Conservation (phyloP, 2,113 vertebrate genomes). For the Gorsachius goisagi region DNA sequence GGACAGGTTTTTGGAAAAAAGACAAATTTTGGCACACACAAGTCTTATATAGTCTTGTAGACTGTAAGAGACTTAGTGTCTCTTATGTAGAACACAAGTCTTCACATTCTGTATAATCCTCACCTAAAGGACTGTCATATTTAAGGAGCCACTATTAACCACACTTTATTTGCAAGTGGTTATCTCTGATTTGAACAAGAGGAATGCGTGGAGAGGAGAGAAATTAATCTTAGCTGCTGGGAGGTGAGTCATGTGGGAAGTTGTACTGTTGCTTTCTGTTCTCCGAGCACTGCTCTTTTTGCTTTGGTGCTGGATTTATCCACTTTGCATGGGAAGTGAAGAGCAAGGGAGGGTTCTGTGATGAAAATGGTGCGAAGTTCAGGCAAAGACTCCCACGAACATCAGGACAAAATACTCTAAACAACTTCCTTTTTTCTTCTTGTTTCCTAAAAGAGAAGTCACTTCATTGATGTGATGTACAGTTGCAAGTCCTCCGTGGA, state of each 20-base stretch:
- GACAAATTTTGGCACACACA: background rate
- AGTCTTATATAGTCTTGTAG: background rate
- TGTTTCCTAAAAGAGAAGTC: background rate
- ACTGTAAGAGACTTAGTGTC: background rate
- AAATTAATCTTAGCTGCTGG: background rate
- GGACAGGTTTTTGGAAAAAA: background rate
- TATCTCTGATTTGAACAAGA: background rate
- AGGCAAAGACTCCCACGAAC: background rate
- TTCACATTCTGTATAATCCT: background rate
- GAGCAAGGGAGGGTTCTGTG: background rate
- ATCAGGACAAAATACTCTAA: background rate
- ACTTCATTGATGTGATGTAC: background rate
- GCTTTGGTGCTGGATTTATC: background rate
- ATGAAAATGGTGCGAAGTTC: background rate
- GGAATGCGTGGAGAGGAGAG: background rate
- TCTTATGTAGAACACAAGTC: background rate
- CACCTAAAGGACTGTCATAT: background rate
- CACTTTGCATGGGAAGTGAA: background rate
- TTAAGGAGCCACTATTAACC: background rate
- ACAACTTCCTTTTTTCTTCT: background rate
- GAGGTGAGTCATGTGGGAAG: background rate
- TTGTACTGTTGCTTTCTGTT: background rate
- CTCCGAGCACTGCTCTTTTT: background rate
- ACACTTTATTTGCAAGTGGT: background rate
- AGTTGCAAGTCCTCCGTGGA: background rate